These are phyloP conservation scores for Eleginops maclovinus DNA, from an alignment of 2,113 vertebrate genomes.

Conservation along the genomic window DNA sequence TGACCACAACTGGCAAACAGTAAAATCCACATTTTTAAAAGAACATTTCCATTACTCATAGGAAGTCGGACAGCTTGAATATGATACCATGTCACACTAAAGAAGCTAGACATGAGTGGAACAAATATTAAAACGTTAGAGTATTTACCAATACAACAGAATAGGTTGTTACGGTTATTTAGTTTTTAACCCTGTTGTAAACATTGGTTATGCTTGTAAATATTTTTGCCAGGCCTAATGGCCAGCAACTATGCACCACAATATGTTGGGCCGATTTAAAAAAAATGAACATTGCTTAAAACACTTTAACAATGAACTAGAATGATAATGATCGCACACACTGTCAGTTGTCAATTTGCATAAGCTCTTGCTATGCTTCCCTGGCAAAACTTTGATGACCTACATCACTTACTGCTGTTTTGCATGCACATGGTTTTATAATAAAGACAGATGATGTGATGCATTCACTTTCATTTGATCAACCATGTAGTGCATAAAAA, in stretches of 20 bases:
- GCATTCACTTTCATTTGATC: not conserved
- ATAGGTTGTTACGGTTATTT: not conserved
- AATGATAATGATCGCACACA: not conserved
- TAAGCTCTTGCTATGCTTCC: no score
- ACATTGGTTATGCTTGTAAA: not conserved
- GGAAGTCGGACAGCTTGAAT: not conserved
- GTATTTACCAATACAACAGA: not conserved
- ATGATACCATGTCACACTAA: not conserved
- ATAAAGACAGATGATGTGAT: not conserved
- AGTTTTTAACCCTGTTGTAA: not conserved
- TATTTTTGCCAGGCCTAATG: not conserved
- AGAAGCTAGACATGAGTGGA: not conserved
- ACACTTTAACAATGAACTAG: not conserved
- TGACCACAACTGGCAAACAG: not conserved
- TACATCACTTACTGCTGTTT: not conserved
- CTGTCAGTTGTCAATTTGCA: not conserved
- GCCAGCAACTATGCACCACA: not conserved
- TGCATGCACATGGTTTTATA: not conserved
- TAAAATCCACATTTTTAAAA: not conserved
- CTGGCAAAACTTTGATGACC: not conserved
- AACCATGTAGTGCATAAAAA: constrained; percentile 8
- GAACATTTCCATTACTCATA: not conserved
- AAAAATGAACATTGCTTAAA: not conserved
- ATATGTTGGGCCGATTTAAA: not conserved
- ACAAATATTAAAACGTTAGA: not conserved